Percentiles rank a stretch among this genome's conserved stretches.
Conservation (phyloP, 53 echinoderm and acorn worm species). For the Pentamera pediparva region DNA sequence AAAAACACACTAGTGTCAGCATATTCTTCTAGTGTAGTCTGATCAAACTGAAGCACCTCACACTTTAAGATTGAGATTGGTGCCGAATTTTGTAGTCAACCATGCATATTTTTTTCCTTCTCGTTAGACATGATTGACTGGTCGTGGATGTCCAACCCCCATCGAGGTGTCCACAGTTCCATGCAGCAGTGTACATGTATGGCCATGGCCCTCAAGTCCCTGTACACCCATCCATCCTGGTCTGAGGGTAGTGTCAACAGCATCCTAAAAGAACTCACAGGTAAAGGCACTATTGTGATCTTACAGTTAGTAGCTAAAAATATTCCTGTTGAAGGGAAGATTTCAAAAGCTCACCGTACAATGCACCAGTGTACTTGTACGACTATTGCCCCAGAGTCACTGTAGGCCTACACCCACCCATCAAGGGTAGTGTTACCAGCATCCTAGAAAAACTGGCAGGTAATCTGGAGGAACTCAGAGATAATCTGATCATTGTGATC, state of each 20-base stretch:
- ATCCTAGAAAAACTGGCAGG: conserved; percentile 24
- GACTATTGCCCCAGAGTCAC: conserved; percentile 51
- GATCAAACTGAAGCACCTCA: too few species aligned
- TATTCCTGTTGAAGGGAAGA: too few species aligned
- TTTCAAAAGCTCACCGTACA: background rate
- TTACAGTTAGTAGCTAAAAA: background rate
- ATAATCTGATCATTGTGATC: too few species aligned
- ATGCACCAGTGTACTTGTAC: too few species aligned
- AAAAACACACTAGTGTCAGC: too few species aligned
- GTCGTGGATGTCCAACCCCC: conserved; percentile 50
- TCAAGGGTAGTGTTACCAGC: conserved; percentile 69
- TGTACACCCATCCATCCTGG: conserved; percentile 49
- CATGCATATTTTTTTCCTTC: background rate
- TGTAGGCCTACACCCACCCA: conserved; percentile 44
- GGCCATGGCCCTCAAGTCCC: conserved; percentile 54
- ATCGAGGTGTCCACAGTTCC: background rate
- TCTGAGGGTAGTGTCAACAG: conserved; percentile 70
- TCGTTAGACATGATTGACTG: conserved; percentile 43
- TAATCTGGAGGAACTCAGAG: too few species aligned
- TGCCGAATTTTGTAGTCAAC: too few species aligned
- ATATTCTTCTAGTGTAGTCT: too few species aligned
- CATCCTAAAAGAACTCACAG: conserved; percentile 67
- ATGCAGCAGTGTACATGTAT: too few species aligned
- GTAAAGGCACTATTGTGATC: conserved; percentile 25
- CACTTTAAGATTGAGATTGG: too few species aligned